Conservation (phyloP, 1,140 invertebrate genomes). For the roundworm (Caenorhabditis elegans) region WBcel235 BX284604.4:15592001-15592500, state of each 20-base stretch:
- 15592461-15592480: no score
- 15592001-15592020: not conserved
- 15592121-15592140: not conserved
- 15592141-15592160: not conserved
- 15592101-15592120: not conserved
- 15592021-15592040: not conserved
- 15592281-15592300: not conserved
- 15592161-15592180: not conserved
- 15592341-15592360: not conserved
- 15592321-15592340: not conserved
- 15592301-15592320: not conserved
- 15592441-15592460: no score
- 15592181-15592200: not conserved
- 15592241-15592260: not conserved
- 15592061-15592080: not conserved
- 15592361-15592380: not conserved
- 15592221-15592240: not conserved
- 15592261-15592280: not conserved
- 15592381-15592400: no score
- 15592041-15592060: not conserved
- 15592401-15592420: no score
- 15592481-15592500: no score
- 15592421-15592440: no score
- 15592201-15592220: not conserved
- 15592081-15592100: not conserved